These are phyloP conservation scores for Cyclargus thomasi DNA, from an alignment of 1,140 invertebrate species.

Conservation along the genomic window DNA sequence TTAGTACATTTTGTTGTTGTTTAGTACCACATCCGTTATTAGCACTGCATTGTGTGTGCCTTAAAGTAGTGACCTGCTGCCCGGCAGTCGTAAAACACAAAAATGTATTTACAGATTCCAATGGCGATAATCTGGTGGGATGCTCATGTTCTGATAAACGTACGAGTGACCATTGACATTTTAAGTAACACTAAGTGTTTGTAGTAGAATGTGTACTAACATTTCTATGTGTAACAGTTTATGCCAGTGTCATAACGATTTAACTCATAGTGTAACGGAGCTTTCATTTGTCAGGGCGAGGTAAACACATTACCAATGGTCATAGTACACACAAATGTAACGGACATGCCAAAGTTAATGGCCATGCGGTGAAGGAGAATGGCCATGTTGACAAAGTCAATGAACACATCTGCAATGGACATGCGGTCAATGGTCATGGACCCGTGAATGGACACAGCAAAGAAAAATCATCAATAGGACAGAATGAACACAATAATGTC, in stretches of 20 bases:
- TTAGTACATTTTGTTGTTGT: constrained; percentile 42
- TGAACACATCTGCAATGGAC: constrained; percentile 24
- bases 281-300: constrained; percentile 57
- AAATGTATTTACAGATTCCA: constrained; percentile 60
- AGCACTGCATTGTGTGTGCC: constrained; percentile 41
- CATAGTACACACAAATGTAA: constrained; percentile 41
- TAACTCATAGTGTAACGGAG: constrained; percentile 39
- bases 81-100: constrained; percentile 38
- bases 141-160: constrained; percentile 44
- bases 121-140: constrained; percentile 43
- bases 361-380: constrained; percentile 38
- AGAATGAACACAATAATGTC: constrained; percentile 2
- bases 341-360: constrained; percentile 39
- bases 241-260: constrained; percentile 50
- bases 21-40: constrained; percentile 38
- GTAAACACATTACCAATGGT: constrained; percentile 47
- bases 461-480: constrained; percentile 1
- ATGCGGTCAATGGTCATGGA: not conserved
- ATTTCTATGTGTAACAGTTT: constrained; percentile 33
- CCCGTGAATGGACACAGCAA: constrained; percentile 21
- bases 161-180: constrained; percentile 39
- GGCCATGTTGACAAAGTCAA: constrained; percentile 35
- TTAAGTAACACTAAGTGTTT: constrained; percentile 33
- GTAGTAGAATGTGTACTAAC: constrained; percentile 36
- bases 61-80: constrained; percentile 32